Evolutionary conservation across 2,797 vertebrate species (phyloP), one percentile per base, ranked within the genome.

Genomic region (Australoheros facetus): DNA sequence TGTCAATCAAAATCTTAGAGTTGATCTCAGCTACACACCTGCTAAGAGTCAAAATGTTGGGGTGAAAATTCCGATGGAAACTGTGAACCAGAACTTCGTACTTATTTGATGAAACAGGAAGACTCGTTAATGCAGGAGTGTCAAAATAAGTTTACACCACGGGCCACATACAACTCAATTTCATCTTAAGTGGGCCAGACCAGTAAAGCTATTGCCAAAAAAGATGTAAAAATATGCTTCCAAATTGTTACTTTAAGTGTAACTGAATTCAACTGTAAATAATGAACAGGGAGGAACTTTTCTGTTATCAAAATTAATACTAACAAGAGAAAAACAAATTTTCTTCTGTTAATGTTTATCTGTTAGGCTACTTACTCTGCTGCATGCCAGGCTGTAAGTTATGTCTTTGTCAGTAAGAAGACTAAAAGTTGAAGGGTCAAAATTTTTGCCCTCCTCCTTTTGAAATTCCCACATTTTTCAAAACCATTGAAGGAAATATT

Each of bases 181-280:
- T 64, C 21, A 45, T 45, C 21, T 16, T 45, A 26, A 62, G 59
- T 42, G 13, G 1, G 37, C 0, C 1, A 1, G 34, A 62, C 34
- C n/a, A 42, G 17, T 64, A 16, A 26, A 64, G 21, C 26, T 64
- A 64, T 45, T 64, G 37, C 7, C 4, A 0, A 23, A 7, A 10
- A 45, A 62, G 8, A 10, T 1, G 4, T 42, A 42, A 13, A 45
- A 64, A 42, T 42, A 42, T 17, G 2, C 42, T 21, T 45, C 37
- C 21, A 64, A 26, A 64, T 45, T 64, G 37, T 64, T 64, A 4
- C 8, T 64, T 64, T 64, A 37, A 6, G 21, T 26, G 60, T 64
- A 64, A 45, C 4, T 64, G 8, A 39, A 8, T 0, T 6, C 0
- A 13, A 12, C 37, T 37, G 19, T 8, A 60, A 60, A 60, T 1